Percentiles rank a stretch among this genome's conserved stretches.
phyloP scores from a whole-genome alignment of 2,888 invertebrate genomes.

The Caradrina clavipalpis region DNA sequence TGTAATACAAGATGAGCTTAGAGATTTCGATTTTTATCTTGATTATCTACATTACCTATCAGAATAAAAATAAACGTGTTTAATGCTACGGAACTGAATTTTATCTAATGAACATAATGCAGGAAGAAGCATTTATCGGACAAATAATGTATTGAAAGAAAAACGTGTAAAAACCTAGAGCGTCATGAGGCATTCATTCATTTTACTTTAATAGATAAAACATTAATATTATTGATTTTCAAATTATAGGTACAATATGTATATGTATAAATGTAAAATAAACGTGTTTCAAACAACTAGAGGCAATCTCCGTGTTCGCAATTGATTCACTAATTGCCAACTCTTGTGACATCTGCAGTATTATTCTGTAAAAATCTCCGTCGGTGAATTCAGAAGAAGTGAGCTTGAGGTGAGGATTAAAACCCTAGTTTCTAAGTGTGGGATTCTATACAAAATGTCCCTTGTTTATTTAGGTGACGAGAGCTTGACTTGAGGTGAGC shows the following conservation, averaged over 20 bases:
- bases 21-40: constrained; percentile 19
- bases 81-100: background rate
- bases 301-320: constrained; percentile 28
- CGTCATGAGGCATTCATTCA: background rate
- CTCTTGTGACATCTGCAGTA: too few relatives aligned
- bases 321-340: too few relatives aligned
- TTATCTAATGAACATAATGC: constrained; percentile 17
- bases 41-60: background rate
- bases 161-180: background rate
- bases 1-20: constrained; percentile 1
- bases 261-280: constrained; percentile 7
- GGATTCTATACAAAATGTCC: too few relatives aligned
- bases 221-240: constrained; percentile 13
- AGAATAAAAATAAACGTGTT: too few relatives aligned
- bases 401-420: too few relatives aligned
- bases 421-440: too few relatives aligned
- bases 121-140: constrained; percentile 1
- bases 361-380: too few relatives aligned
- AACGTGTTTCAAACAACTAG: constrained; percentile 42
- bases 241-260: background rate
- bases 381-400: too few relatives aligned
- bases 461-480: too few relatives aligned
- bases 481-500: too few relatives aligned
- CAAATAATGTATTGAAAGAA: background rate
- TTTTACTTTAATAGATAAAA: background rate